Evolutionary conservation across 2,113 vertebrate genomes (phyloP), one percentile per base, ranked within the genome.

Genomic region (Bubalus kerabau): DNA sequence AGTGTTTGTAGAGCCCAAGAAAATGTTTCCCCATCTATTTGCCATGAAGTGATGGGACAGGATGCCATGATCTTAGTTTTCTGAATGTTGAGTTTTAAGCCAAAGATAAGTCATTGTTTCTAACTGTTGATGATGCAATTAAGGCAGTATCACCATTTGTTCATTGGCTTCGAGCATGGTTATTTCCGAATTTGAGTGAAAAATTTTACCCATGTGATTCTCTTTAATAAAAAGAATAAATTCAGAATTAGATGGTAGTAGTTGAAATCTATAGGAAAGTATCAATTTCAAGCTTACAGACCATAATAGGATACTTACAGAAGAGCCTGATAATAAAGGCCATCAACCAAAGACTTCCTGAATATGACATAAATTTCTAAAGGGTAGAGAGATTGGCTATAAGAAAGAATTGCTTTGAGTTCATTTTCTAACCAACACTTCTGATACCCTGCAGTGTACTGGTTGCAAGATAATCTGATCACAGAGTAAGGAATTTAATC

Each of bases 151-250:
- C 8, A 46, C 13, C 3, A 43, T 78, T 83, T 95, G 30, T 93
- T 95, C 78, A 50, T 40, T 92, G 36, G 16, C 26, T 48, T 92
- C 5, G 30, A 56, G 14, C 24, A 28, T 94, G 36, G 16, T 87
- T 78, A 93, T 4, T 28, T 71, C 7, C 21, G 4, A 90, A 78
- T 67, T 80, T 46, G 36, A 84, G 7, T 81, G 24, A 95, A 11
- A 30, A 64, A 86, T 89, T 71, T 93, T 62, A n/a, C 46, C n/a
- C 32, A 24, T 82, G 43, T 88, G 24, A 95, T 94, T 97, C 40
- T 90, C n/a, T 92, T 93, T 71, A 64, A 82, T 88, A 43, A 90
- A 95, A 92, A 91, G 24, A 94, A 30, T 24, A 86, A 90, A 89
- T 67, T 3, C 71, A 89, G 19, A 89, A 43, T 87, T 32, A 48